A percentile compares a stretch with the other conserved stretches of the same genome.
Conservation (phyloP, 2,113 vertebrate species). For the Plectropomus leopardus region DNA sequence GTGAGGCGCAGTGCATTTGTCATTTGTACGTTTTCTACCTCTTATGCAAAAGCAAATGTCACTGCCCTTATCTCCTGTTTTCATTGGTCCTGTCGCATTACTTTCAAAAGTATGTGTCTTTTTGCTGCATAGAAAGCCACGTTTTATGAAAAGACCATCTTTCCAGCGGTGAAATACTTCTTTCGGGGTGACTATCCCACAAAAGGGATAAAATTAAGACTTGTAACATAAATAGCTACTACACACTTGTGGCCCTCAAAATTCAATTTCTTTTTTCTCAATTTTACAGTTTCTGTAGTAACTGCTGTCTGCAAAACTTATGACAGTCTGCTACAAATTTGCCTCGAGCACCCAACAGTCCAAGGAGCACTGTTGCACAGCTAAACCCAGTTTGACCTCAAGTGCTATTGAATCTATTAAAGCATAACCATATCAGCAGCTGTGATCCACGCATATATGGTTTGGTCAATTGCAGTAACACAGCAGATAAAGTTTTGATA, state of each 20-base stretch:
- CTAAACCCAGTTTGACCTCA: conserved; percentile 2
- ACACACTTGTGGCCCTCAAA: background rate
- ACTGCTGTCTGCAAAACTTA: background rate
- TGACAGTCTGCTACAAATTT: background rate
- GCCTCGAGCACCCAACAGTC: background rate
- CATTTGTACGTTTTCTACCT: too few species aligned
- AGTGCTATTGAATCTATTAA: background rate
- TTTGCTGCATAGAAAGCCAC: too few species aligned
- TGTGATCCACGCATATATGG: background rate
- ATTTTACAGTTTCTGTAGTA: background rate
- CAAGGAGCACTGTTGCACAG: background rate
- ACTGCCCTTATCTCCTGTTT: too few species aligned
- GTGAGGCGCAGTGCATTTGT: too few species aligned
- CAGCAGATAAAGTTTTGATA: conserved; percentile 26
- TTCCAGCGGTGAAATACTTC: too few species aligned
- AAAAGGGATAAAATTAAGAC: background rate
- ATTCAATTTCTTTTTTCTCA: background rate
- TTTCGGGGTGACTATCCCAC: background rate
- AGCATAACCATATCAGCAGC: background rate
- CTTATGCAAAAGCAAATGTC: too few species aligned
- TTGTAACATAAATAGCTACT: background rate
- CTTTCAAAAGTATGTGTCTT: too few species aligned
- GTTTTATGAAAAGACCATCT: too few species aligned
- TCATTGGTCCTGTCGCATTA: too few species aligned
- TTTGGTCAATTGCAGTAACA: background rate